These are phyloP conservation scores for Danaus plexippus DNA, from an alignment of 1,140 invertebrate species.

Conservation along the genomic window DNA sequence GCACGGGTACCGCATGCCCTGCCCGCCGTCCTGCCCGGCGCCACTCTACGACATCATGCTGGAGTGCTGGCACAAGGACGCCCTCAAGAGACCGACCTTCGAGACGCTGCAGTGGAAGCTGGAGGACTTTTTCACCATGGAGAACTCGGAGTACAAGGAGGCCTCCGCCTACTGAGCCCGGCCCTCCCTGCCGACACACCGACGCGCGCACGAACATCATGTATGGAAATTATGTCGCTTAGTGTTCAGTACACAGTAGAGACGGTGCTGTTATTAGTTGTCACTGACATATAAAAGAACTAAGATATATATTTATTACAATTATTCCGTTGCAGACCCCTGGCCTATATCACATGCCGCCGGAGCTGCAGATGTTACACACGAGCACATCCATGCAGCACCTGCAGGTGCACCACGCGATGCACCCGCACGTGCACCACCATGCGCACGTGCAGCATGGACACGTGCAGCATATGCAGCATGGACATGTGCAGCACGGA, in stretches of 20 bases:
- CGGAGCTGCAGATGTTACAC: conserved; percentile 63
- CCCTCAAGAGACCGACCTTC: conserved; percentile 98
- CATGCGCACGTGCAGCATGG: conserved; percentile 24
- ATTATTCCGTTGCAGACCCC: conserved; percentile 35
- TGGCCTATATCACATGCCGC: conserved; percentile 63
- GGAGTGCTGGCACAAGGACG: conserved; percentile 99
- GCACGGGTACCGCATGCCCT: conserved; percentile 99
- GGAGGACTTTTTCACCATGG: conserved; percentile 99
- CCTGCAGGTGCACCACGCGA: conserved; percentile 42
- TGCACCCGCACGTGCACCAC: conserved; percentile 15
- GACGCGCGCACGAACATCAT: conserved; percentile 60
- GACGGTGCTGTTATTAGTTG: too few relatives aligned
- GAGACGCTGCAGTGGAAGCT: conserved; percentile 99
- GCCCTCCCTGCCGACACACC: conserved; percentile 75
- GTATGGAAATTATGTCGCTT: conserved; percentile 21
- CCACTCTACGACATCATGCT: conserved; percentile 98
- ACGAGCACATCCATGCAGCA: conserved; percentile 56
- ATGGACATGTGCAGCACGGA: conserved; percentile 21
- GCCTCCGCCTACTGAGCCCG: conserved; percentile 92
- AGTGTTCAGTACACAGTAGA: too few relatives aligned
- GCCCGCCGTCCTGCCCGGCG: conserved; percentile 92
- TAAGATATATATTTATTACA: neutral
- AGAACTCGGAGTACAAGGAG: conserved; percentile 99
- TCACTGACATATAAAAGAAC: too few relatives aligned
- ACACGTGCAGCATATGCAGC: conserved; percentile 13